These are phyloP conservation scores for Chaetops frenatus DNA, from an alignment of 2,113 vertebrate species.

Conservation along the genomic window DNA sequence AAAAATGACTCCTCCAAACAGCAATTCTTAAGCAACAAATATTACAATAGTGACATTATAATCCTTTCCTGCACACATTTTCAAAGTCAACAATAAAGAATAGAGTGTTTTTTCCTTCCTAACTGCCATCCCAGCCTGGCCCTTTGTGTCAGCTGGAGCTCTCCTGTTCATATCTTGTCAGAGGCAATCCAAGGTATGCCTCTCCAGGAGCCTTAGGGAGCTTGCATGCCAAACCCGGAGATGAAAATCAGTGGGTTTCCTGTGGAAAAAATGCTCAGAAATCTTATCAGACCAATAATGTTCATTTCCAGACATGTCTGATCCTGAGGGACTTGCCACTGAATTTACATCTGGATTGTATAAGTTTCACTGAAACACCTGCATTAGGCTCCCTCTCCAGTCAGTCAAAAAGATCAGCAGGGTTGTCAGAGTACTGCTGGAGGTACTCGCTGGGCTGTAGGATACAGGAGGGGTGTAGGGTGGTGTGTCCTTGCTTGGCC, in stretches of 20 bases:
- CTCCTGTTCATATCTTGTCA: constrained; percentile 29
- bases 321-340: constrained; percentile 57
- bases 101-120: background rate
- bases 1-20: background rate
- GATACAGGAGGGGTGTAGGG: fast-evolving
- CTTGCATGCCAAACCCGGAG: constrained; percentile 3
- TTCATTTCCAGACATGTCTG: constrained; percentile 60
- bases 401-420: background rate
- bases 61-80: constrained; percentile 44
- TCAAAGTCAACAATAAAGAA: background rate
- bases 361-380: constrained; percentile 56
- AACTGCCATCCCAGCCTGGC: constrained; percentile 1
- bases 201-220: constrained; percentile 31
- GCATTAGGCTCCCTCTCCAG: constrained; percentile 5
- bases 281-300: constrained; percentile 60
- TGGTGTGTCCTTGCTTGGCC: background rate
- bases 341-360: constrained; percentile 60
- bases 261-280: constrained; percentile 57
- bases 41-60: constrained; percentile 11
- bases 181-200: constrained; percentile 3
- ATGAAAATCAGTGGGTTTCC: constrained; percentile 57
- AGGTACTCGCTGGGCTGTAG: background rate
- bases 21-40: background rate
- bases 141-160: background rate
- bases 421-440: background rate